Conservation (phyloP, 2,888 invertebrate genomes). For the Laspeyria flexula region DNA sequence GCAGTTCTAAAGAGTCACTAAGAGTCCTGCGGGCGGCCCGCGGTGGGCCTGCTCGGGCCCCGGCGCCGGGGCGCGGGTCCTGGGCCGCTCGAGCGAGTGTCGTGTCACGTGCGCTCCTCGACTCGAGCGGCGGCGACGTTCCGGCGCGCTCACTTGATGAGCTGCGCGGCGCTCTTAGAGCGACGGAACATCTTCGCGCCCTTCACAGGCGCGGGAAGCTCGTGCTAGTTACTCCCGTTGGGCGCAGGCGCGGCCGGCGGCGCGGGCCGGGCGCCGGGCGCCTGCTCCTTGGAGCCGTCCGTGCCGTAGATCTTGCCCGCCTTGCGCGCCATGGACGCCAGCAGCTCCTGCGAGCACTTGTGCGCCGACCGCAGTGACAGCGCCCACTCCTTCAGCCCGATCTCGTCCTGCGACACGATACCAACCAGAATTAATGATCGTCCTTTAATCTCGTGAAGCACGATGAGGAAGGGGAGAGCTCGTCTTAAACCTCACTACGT, state of each 20-base stretch:
- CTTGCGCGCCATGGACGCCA: slow-evolving; percentile 99
- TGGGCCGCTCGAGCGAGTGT: no score
- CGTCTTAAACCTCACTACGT: no score
- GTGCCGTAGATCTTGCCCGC: slow-evolving; percentile 99
- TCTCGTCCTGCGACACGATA: slow-evolving; percentile 92
- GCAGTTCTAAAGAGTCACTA: slow-evolving; percentile 76
- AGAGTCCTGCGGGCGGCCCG: background rate
- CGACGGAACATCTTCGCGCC: slow-evolving; percentile 86
- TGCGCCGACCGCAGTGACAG: slow-evolving; percentile 97
- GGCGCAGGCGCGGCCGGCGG: slow-evolving; percentile 57
- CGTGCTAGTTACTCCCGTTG: slow-evolving; percentile 83
- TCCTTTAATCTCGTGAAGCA: no score
- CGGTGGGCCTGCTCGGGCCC: background rate
- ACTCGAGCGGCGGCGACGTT: no score
- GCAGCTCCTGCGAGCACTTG: slow-evolving; percentile 97
- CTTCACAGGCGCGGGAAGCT: slow-evolving; percentile 75
- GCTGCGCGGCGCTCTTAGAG: slow-evolving; percentile 85
- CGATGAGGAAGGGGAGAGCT: no score
- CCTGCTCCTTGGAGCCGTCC: slow-evolving; percentile 71
- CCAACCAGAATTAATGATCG: no score
- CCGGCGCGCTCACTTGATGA: slow-evolving; percentile 74
- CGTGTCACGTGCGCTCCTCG: no score
- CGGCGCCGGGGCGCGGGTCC: background rate
- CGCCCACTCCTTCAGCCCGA: slow-evolving; percentile 99
- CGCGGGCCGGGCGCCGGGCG: slow-evolving; percentile 23